These are phyloP conservation scores for Neria commutata DNA, from an alignment of 2,888 invertebrate genomes.

Conservation along the genomic window DNA sequence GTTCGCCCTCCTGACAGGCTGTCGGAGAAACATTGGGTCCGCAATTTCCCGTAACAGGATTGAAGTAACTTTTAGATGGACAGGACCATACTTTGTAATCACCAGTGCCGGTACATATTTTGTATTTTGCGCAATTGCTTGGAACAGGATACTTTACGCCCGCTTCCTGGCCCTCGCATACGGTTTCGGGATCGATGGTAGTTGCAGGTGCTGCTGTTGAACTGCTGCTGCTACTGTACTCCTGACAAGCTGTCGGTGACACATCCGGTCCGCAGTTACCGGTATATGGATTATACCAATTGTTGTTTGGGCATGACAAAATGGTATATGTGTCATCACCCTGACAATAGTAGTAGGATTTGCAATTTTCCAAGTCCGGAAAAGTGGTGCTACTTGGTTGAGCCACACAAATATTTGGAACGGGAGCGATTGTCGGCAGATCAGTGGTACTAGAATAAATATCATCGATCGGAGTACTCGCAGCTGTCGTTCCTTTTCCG, in stretches of 20 bases:
- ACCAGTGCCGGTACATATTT: slow-evolving; percentile 38
- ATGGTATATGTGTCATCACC: slow-evolving; percentile 31
- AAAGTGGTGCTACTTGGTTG: slow-evolving; percentile 14
- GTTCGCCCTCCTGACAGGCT: slow-evolving; percentile 29
- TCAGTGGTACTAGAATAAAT: slow-evolving; percentile 17
- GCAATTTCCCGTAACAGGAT: slow-evolving; percentile 40
- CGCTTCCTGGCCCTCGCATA: slow-evolving; percentile 27
- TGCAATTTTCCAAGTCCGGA: slow-evolving; percentile 26
- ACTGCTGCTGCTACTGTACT: slow-evolving; percentile 12
- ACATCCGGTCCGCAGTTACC: slow-evolving; percentile 41
- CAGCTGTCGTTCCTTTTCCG: slow-evolving; percentile 34
- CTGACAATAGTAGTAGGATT: slow-evolving; percentile 39
- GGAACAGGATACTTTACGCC: slow-evolving; percentile 35
- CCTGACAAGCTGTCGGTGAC: slow-evolving; percentile 36
- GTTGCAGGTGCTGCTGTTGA: slow-evolving; percentile 17
- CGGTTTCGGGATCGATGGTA: slow-evolving; percentile 20
- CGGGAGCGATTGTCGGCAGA: slow-evolving; percentile 27
- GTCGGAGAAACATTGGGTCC: slow-evolving; percentile 39
- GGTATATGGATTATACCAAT: slow-evolving; percentile 40
- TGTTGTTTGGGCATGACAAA: slow-evolving; percentile 34
- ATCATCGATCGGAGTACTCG: not conserved
- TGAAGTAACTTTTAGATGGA: slow-evolving; percentile 39
- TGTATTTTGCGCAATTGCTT: slow-evolving; percentile 38
- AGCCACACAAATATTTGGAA: slow-evolving; percentile 18
- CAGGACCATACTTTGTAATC: slow-evolving; percentile 32